phyloP scores from a whole-genome alignment of 2,797 vertebrate genomes.

The Fringilla coelebs region DNA sequence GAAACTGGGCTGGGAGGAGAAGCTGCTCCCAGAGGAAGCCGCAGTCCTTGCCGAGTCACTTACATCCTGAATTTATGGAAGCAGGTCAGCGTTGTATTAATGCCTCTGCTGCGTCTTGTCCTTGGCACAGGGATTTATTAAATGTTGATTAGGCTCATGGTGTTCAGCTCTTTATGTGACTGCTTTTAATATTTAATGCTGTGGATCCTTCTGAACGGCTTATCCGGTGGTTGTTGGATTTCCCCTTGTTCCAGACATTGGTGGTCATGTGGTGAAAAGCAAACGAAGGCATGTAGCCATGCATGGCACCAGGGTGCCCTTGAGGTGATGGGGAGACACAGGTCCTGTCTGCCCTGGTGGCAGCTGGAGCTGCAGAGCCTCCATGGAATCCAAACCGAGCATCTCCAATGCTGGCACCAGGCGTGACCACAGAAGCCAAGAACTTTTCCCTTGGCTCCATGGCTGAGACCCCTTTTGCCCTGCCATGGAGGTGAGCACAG shows the following conservation, averaged over 20 bases:
- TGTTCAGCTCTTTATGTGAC: not conserved
- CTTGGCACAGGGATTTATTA: slow-evolving; percentile 3
- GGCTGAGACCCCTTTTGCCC: not conserved
- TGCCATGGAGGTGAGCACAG: rapidly evolving
- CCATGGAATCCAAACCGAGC: rapidly evolving
- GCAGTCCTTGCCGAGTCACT: not conserved
- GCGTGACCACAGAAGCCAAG: not conserved
- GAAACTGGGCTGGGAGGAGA: not conserved
- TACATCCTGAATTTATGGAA: slow-evolving; percentile 9
- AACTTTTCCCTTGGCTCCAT: rapidly evolving
- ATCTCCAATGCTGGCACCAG: not conserved
- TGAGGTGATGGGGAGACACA: rapidly evolving
- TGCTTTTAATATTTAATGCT: slow-evolving; percentile 10
- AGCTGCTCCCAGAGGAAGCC: not conserved
- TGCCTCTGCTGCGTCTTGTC: not conserved
- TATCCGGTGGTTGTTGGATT: rapidly evolving
- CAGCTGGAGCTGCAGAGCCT: not conserved
- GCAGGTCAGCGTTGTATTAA: slow-evolving; percentile 23
- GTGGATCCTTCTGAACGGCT: not conserved
- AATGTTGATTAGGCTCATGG: not conserved
- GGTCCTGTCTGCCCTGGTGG: not conserved
- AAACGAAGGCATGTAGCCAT: rapidly evolving
- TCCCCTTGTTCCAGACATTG: not conserved
- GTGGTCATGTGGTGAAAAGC: rapidly evolving
- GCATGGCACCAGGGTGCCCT: not conserved